Percentiles rank a stretch among this genome's conserved stretches.
phyloP scores from a whole-genome alignment of 2,888 invertebrate species.

The Clitarchus hookeri region DNA sequence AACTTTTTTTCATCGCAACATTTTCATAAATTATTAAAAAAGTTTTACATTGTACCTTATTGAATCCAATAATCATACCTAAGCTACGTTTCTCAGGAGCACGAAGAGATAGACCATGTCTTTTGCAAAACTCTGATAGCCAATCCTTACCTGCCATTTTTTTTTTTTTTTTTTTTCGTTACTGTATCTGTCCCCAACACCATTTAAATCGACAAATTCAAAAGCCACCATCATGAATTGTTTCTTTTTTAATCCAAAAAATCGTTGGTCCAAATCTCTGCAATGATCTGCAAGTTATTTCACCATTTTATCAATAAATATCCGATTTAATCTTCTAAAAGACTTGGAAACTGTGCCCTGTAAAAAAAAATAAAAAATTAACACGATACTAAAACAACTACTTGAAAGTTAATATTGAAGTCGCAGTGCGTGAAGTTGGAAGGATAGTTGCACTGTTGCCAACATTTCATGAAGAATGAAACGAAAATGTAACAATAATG shows the following conservation, averaged over 20 bases:
- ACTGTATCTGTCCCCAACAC: no score
- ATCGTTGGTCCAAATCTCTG: not conserved
- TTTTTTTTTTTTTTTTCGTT: no score
- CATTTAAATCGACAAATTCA: no score
- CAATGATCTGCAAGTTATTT: not conserved
- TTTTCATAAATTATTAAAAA: constrained; percentile 46
- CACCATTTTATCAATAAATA: not conserved
- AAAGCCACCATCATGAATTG: no score
- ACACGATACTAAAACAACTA: no score
- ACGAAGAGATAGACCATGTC: constrained; percentile 46
- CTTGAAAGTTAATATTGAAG: no score
- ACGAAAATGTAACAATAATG: no score
- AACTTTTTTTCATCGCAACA: constrained; percentile 38
- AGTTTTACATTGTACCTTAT: constrained; percentile 47
- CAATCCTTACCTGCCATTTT: constrained; percentile 43
- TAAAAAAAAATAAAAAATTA: no score
- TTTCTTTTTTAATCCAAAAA: not conserved
- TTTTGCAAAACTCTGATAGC: constrained; percentile 46
- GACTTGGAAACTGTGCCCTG: not conserved
- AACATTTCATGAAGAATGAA: no score
- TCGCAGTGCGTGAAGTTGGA: no score
- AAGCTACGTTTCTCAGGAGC: constrained; percentile 47
- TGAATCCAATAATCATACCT: constrained; percentile 50
- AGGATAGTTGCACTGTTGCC: no score
- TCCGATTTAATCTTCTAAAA: not conserved